phyloP scores from a whole-genome alignment of 2,888 invertebrate genomes.

The Prosapia bicincta region DNA sequence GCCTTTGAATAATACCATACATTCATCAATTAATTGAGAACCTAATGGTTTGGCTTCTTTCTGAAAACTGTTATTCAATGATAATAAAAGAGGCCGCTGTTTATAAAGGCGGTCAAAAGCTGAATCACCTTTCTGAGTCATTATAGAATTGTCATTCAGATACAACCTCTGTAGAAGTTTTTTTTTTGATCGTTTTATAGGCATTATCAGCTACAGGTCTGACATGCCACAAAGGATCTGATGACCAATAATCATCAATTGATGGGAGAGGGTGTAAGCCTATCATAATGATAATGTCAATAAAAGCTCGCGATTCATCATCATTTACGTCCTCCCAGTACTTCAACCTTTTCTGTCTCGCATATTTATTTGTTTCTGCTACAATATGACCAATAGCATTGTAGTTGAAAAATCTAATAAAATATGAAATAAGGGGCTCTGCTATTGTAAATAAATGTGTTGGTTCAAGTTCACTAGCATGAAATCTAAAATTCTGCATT shows the following conservation, averaged over 20 bases:
- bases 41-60: neutral
- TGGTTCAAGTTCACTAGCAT: too few species aligned
- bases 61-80: neutral
- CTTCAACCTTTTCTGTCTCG: neutral
- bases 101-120: too few species aligned
- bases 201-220: neutral
- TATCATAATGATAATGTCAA: neutral
- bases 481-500: too few species aligned
- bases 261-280: constrained; percentile 1
- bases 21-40: constrained; percentile 5
- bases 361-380: neutral
- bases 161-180: neutral
- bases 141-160: too few species aligned
- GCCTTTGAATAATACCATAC: too few species aligned
- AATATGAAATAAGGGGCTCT: too few species aligned
- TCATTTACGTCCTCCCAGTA: neutral
- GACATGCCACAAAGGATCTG: constrained; percentile 1
- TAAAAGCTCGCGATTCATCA: neutral
- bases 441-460: too few species aligned
- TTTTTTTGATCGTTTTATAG: neutral
- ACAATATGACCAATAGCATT: neutral
- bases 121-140: too few species aligned
- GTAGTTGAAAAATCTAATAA: too few species aligned
- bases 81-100: too few species aligned
- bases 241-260: neutral